These are phyloP conservation scores for Gnatocerus cornutus DNA, from an alignment of 2,888 invertebrate species.

Conservation along the genomic window DNA sequence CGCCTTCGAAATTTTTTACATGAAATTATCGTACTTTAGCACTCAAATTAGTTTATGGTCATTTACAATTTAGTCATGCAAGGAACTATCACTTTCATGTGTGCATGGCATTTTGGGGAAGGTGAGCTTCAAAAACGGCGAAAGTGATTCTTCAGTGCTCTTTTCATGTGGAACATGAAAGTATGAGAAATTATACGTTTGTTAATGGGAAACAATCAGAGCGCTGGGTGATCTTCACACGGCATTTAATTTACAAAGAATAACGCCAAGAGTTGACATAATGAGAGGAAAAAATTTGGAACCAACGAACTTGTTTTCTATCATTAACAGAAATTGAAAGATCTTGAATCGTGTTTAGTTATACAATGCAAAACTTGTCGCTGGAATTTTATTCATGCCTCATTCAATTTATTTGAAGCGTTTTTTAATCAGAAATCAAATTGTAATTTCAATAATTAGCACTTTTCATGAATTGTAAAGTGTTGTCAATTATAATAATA, in stretches of 20 bases:
- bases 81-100: slow-evolving; percentile 4
- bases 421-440: too few relatives aligned
- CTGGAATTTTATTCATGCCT: too few relatives aligned
- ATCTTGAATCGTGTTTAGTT: too few relatives aligned
- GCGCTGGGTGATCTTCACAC: slow-evolving; percentile 13
- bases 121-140: slow-evolving; percentile 16
- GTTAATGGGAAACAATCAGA: slow-evolving; percentile 29
- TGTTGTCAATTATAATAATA: too few relatives aligned
- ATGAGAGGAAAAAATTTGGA: too few relatives aligned
- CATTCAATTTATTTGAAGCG: too few relatives aligned
- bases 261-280: too few relatives aligned
- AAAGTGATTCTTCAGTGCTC: slow-evolving; percentile 39
- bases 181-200: slow-evolving; percentile 44
- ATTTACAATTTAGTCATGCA: slow-evolving; percentile 1
- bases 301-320: too few relatives aligned
- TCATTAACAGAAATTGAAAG: too few relatives aligned
- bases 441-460: too few relatives aligned
- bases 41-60: not conserved
- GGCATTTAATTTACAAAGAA: not conserved
- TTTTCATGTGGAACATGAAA: slow-evolving; percentile 47
- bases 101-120: slow-evolving; percentile 10
- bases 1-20: slow-evolving; percentile 18
- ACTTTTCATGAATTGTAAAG: too few relatives aligned
- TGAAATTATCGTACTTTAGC: not conserved
- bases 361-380: too few relatives aligned